phyloP scores from a whole-genome alignment of 2,888 invertebrate species.

The Strigamia crassipes region DNA sequence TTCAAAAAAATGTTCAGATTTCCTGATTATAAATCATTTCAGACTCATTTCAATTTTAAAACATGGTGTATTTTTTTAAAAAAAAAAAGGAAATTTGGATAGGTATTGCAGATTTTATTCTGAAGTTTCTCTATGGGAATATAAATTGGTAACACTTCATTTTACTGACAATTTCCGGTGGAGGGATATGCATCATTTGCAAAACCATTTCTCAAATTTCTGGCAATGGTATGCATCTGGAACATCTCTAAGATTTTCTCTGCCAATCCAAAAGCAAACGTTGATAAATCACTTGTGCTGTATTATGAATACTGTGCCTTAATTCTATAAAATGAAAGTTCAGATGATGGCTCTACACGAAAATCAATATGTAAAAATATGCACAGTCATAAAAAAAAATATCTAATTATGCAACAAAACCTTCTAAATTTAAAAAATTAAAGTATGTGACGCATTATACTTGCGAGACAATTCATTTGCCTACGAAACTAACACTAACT shows the following conservation, averaged over 20 bases:
- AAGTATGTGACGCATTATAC: too few species aligned
- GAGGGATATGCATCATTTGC: constrained; percentile 15
- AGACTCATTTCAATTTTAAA: not conserved
- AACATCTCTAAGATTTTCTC: not conserved
- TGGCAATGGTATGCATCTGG: constrained; percentile 7
- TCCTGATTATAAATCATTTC: too few species aligned
- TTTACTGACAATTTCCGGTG: constrained; percentile 16
- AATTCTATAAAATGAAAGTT: not conserved
- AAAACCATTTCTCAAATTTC: not conserved
- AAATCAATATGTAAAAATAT: too few species aligned
- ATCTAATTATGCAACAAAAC: too few species aligned
- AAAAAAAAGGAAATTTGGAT: not conserved
- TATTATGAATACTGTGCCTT: not conserved
- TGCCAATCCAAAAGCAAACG: not conserved
- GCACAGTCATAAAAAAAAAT: too few species aligned
- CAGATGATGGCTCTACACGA: not conserved
- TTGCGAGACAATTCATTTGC: too few species aligned
- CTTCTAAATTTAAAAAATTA: too few species aligned
- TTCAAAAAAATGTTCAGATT: too few species aligned
- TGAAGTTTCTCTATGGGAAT: constrained; percentile 3
- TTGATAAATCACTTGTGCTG: not conserved
- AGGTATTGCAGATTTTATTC: not conserved
- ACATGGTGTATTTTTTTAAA: not conserved
- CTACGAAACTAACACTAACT: too few species aligned
- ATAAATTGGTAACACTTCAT: constrained; percentile 21